Evolutionary conservation across 2,888 invertebrate genomes (phyloP).

Genomic region (Ecdyonurus torrentis): DNA sequence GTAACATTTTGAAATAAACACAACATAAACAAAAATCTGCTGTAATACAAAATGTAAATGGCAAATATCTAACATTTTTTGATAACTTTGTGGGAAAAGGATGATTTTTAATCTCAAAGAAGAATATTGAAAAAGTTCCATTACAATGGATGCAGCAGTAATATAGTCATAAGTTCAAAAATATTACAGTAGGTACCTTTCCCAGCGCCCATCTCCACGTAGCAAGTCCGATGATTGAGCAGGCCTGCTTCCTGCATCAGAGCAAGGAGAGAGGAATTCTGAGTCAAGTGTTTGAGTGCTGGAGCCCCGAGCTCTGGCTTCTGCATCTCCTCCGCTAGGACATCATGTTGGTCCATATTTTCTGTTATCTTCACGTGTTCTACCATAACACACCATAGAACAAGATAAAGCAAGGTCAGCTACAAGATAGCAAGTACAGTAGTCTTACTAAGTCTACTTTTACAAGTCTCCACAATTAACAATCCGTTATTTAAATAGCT

Average conservation of each 20-base stretch:
- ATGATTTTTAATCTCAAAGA: constrained; percentile 2
- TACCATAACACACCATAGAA: not conserved
- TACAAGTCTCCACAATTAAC: too few relatives aligned
- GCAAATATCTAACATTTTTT: not conserved
- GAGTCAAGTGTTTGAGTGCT: constrained; percentile 49
- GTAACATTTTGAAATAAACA: too few relatives aligned
- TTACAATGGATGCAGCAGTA: not conserved
- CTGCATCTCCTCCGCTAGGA: not conserved
- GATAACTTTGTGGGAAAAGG: not conserved
- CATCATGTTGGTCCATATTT: not conserved
- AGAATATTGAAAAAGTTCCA: not conserved
- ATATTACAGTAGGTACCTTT: too few relatives aligned
- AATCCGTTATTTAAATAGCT: not conserved
- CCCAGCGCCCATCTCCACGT: constrained; percentile 80
- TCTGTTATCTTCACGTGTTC: not conserved
- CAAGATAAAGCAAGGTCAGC: too few relatives aligned
- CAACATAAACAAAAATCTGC: too few relatives aligned
- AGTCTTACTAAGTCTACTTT: too few relatives aligned
- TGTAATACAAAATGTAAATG: not conserved
- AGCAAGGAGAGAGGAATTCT: constrained; percentile 59
- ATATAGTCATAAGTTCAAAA: not conserved
- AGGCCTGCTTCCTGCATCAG: constrained; percentile 44
- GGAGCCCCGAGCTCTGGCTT: constrained; percentile 10
- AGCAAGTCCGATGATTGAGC: constrained; percentile 44
- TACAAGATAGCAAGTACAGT: too few relatives aligned